phyloP scores from a whole-genome alignment of 2,888 invertebrate species.

The Cataglyphis altisquamis region DNA sequence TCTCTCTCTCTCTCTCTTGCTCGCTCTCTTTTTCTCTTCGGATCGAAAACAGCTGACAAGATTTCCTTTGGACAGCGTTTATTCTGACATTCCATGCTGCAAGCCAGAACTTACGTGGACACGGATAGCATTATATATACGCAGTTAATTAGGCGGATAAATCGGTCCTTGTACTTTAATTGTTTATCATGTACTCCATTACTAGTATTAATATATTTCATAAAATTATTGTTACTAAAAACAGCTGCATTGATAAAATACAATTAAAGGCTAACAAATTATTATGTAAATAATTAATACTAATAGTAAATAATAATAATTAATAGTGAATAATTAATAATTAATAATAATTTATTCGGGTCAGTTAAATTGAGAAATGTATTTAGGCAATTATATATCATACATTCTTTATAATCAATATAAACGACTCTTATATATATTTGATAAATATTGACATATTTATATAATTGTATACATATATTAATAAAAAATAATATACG shows the following conservation, averaged over 20 bases:
- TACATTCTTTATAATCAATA: not conserved
- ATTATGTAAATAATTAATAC: not conserved
- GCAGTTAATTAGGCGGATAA: slow-evolving; percentile 13
- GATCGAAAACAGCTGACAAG: slow-evolving; percentile 46
- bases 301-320: too few species aligned
- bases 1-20: not conserved
- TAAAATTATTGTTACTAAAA: slow-evolving; percentile 6
- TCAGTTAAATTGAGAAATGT: slow-evolving; percentile 8
- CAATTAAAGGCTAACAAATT: not conserved
- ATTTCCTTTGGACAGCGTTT: slow-evolving; percentile 30
- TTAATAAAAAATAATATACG: not conserved
- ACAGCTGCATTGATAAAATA: not conserved
- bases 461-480: not conserved
- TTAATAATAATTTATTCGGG: not conserved
- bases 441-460: not conserved
- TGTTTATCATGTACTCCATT: not conserved
- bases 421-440: not conserved
- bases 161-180: slow-evolving; percentile 9
- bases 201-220: slow-evolving; percentile 5
- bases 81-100: slow-evolving; percentile 24
- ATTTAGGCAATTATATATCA: not conserved
- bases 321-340: too few species aligned
- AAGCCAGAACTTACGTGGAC: slow-evolving; percentile 13
- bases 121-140: not conserved
- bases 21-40: not conserved